Conservation (phyloP, 37 sponge, comb jelly and placozoan genomes). For the Beroe ovata region DNA sequence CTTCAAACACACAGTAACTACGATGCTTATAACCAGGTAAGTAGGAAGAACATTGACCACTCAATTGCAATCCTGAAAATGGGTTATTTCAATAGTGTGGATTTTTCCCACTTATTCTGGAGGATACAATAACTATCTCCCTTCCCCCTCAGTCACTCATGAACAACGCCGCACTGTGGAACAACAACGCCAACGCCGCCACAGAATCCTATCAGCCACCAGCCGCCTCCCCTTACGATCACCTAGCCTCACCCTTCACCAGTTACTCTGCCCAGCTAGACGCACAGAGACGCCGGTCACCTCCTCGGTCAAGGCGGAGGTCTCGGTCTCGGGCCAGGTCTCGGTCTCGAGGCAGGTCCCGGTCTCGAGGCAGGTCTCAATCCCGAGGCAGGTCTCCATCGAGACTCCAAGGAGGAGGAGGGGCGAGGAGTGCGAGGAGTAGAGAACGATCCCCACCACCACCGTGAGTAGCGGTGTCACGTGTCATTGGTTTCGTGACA, state of each 20-base stretch:
- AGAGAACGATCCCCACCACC: slow-evolving; percentile 1
- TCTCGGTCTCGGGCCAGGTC: neutral
- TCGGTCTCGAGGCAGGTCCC: neutral
- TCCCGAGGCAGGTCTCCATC: slow-evolving; percentile 6
- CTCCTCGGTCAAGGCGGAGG: too few species aligned
- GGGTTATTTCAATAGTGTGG: too few species aligned
- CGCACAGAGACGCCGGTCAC: neutral
- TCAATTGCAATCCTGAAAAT: too few species aligned
- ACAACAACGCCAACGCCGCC: neutral
- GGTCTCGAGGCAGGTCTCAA: neutral
- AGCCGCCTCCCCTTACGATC: neutral
- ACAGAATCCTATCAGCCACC: too few species aligned
- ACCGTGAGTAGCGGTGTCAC: too few species aligned
- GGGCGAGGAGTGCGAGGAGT: neutral
- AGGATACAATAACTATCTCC: neutral
- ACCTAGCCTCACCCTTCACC: neutral
- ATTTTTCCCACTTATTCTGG: too few species aligned
- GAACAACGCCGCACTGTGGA: neutral
- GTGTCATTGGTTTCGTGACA: too few species aligned
- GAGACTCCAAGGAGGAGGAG: neutral
- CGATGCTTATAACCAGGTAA: too few species aligned
- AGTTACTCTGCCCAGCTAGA: neutral
- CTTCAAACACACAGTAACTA: too few species aligned
- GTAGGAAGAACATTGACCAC: too few species aligned
- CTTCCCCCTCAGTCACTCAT: neutral